Conservation (phyloP, 2,113 vertebrate species). For the Terrapene triunguis region DNA sequence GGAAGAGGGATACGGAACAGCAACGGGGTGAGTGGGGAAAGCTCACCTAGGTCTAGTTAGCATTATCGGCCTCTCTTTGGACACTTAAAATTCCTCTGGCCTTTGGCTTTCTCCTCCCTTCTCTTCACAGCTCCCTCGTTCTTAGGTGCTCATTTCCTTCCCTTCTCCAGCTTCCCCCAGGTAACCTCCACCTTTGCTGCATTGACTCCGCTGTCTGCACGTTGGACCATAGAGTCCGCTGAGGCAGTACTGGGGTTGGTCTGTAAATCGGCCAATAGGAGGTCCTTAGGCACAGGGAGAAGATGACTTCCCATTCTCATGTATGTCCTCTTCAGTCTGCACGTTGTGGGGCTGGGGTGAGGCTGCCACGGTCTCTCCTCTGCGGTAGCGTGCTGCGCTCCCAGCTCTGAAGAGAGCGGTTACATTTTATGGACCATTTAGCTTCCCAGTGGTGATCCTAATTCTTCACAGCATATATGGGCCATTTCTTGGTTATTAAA, state of each 20-base stretch:
- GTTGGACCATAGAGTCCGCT: accelerated
- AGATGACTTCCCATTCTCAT: not conserved
- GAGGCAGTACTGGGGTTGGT: not conserved
- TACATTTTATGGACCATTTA: constrained; percentile 68
- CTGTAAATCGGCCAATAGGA: accelerated
- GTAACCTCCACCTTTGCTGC: not conserved
- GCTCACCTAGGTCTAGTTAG: not conserved
- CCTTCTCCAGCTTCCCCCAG: accelerated
- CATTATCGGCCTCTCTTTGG: not conserved
- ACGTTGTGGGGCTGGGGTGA: not conserved
- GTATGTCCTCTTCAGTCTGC: accelerated
- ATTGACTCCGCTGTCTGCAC: not conserved
- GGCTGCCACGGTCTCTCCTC: constrained; percentile 35
- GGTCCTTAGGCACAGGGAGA: accelerated
- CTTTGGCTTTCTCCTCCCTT: not conserved
- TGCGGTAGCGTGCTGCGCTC: not conserved
- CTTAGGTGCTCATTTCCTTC: accelerated
- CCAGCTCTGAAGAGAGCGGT: constrained; percentile 34
- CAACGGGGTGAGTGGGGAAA: accelerated
- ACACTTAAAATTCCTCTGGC: not conserved
- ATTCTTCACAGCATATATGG: constrained; percentile 61
- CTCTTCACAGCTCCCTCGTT: not conserved
- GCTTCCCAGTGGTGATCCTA: constrained; percentile 55
- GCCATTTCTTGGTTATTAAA: constrained; percentile 59
- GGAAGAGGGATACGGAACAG: accelerated